Percentiles rank a stretch among this genome's conserved stretches.
Conservation (phyloP, 2,113 vertebrate species). For the Panthera uncia region DNA sequence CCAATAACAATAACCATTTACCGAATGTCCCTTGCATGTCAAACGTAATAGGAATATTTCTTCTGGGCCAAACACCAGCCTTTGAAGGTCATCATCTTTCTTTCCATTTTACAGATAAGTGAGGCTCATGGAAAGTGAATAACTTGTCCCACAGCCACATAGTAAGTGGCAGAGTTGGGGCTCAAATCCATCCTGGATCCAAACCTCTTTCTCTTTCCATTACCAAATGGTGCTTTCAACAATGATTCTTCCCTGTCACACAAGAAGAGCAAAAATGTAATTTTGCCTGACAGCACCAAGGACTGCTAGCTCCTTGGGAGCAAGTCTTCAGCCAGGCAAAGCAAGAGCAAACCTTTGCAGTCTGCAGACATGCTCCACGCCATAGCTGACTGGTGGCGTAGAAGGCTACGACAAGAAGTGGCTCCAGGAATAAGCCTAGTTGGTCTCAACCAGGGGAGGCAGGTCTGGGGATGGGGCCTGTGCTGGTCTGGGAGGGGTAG, state of each 20-base stretch:
- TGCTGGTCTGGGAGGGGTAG: too few relatives aligned
- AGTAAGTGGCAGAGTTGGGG: not conserved
- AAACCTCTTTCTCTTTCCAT: not conserved
- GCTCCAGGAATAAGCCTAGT: accelerated
- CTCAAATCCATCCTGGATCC: not conserved
- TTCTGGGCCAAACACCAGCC: not conserved
- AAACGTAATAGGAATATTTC: not conserved
- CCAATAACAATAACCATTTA: not conserved
- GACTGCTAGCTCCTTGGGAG: not conserved
- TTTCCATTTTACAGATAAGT: not conserved
- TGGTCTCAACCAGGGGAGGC: not conserved
- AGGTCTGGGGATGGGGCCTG: not conserved
- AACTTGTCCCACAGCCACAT: not conserved
- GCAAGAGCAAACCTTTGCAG: not conserved
- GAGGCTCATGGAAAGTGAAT: not conserved
- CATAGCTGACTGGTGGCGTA: not conserved
- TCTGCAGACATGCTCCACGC: not conserved
- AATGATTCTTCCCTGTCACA: not conserved
- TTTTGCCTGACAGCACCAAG: not conserved
- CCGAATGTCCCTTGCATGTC: not conserved
- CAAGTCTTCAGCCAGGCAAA: not conserved
- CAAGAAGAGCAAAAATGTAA: not conserved
- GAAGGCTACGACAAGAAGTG: not conserved
- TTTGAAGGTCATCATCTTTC: not conserved
- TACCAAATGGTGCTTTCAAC: not conserved